Evolutionary conservation across 2,113 vertebrate species (phyloP).

Genomic region (Daphoenositta chrysoptera): DNA sequence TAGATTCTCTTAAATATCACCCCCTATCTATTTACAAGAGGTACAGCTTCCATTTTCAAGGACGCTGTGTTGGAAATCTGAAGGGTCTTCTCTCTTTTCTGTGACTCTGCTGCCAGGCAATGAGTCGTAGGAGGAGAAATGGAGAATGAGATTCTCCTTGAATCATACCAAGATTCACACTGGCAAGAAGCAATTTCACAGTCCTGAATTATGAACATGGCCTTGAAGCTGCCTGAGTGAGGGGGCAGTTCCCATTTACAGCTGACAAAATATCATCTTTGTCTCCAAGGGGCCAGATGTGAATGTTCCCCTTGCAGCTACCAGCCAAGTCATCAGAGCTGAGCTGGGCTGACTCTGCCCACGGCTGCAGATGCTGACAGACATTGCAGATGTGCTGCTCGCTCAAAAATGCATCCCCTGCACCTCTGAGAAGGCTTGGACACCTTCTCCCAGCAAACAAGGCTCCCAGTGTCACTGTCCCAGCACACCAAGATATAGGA

Average conservation of each 20-base stretch:
- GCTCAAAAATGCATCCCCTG: background rate
- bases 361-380: background rate
- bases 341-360: background rate
- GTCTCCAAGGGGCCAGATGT: background rate
- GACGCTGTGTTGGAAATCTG: background rate
- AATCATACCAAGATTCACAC: background rate
- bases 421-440: background rate
- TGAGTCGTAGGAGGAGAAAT: background rate
- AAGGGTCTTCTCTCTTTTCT: background rate
- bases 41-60: background rate
- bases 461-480: background rate
- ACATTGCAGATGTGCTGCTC: background rate
- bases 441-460: background rate
- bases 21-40: background rate
- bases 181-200: background rate
- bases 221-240: background rate
- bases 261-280: background rate
- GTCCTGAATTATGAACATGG: background rate
- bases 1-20: background rate
- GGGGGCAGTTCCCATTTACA: background rate
- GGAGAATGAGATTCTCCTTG: slow-evolving; percentile 17
- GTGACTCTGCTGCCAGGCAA: background rate
- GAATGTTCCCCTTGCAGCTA: background rate
- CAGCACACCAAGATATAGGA: background rate
- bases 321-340: background rate